Evolutionary conservation across 2,888 invertebrate genomes (phyloP).

Genomic region (Melipona bicolor): DNA sequence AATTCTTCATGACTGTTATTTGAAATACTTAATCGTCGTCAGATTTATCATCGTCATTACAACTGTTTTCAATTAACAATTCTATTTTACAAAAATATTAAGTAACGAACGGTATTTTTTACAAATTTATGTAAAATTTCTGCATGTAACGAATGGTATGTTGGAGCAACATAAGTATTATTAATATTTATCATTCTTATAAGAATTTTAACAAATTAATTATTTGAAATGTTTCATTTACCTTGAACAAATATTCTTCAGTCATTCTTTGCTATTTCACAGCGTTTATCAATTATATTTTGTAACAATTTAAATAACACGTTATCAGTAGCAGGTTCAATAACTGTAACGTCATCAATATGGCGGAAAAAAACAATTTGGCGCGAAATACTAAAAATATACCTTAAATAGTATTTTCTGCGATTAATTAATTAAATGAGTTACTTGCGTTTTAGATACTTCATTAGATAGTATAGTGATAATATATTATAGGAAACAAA

Average conservation of each 20-base stretch:
- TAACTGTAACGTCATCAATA: constrained; percentile 34
- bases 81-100: background rate
- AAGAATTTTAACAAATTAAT: background rate
- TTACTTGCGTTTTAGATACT: background rate
- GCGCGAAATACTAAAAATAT: constrained; percentile 32
- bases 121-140: background rate
- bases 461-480: background rate
- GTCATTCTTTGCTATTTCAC: background rate
- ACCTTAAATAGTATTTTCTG: background rate
- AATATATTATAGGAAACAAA: background rate
- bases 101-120: background rate
- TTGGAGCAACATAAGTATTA: background rate
- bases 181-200: background rate
- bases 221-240: background rate
- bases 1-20: background rate
- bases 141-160: background rate
- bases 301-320: background rate
- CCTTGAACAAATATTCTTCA: background rate
- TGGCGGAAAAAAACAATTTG: constrained; percentile 6
- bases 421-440: background rate
- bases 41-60: background rate
- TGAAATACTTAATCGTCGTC: background rate
- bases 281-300: background rate
- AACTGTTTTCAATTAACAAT: background rate
- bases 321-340: background rate